Base-by-base conservation (phyloP, 2,888 invertebrate species). In the Tyria jacobaeae region DNA sequence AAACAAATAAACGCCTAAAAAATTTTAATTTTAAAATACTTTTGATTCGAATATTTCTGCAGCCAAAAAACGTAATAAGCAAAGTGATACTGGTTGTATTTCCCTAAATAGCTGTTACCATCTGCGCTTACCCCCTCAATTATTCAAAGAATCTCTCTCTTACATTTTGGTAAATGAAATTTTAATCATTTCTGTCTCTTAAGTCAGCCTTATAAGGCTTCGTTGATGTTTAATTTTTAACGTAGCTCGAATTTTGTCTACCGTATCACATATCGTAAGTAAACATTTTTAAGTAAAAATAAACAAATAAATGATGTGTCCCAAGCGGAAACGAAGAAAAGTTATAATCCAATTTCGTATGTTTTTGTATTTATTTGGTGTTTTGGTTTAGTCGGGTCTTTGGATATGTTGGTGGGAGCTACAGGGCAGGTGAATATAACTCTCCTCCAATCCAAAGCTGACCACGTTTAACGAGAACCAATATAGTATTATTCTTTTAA, bases 151-250 rank as follows among this genome's bases (percentile, higher is more conserved):
- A 88, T 90, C 88, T 88, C 86, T 87, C 88, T 84, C 85, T 80
- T 87, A 87, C 89, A 89, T 91, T 90, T 89, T 83, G 82, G 74
- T 76, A 84, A 85, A 85, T 90, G 87, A 90, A 90, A 89, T 83
- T 89, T 90, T 90, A 89, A 90, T 89, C 82, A 87, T 84, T 82
- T 76, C 69, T 78, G 68, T 73, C 66, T 72, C 78, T 81, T 78
- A 78, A 82, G 83, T 81, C 82, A 79, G 86, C 80, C 79, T 83
- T 83, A 77, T 80, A 79, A 78, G 70, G 64, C 68, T 72, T 59
- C 66, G 62, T 66, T 70, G 65, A 67, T 73, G 74, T 77, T 83
- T 75, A 80, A 70, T 75, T 80, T 81, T 81, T 34, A n/a, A 21
- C 53, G 50, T 41, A 55, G 21, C 27, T 37, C 17, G 25, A n/a